phyloP scores from a whole-genome alignment of 2,797 vertebrate genomes.

The Acanthornis magna region DNA sequence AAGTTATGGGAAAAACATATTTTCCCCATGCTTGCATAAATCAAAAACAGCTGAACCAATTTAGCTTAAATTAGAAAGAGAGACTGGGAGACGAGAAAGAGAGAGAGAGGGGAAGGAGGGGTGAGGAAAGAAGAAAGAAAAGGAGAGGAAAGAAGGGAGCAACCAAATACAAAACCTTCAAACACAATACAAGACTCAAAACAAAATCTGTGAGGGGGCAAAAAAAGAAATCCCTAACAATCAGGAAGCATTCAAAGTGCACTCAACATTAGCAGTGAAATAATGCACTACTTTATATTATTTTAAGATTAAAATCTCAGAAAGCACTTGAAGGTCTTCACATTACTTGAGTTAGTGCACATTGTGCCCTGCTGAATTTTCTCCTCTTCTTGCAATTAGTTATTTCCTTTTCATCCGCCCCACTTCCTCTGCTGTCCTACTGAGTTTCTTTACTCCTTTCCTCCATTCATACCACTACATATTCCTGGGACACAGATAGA shows the following conservation, averaged over 20 bases:
- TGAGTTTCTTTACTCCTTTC: not conserved
- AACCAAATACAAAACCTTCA: not conserved
- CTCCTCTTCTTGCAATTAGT: not conserved
- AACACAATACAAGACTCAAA: no score
- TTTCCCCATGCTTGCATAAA: constrained; percentile 67
- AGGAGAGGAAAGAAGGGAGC: not conserved
- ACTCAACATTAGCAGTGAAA: not conserved
- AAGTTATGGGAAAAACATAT: constrained; percentile 62
- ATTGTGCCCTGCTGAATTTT: not conserved
- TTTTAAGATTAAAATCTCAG: not conserved
- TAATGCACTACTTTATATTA: not conserved
- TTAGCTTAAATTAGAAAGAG: constrained; percentile 22
- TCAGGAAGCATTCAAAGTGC: not conserved
- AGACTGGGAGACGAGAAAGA: not conserved
- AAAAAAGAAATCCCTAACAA: not conserved
- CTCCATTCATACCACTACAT: not conserved
- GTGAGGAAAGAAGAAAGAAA: not conserved
- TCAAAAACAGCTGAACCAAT: constrained; percentile 61
- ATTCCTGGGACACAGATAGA: not conserved
- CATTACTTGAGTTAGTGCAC: not conserved
- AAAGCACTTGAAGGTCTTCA: not conserved
- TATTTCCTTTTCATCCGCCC: not conserved
- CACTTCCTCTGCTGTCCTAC: not conserved
- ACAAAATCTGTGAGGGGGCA: fast-evolving
- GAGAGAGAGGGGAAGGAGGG: not conserved